phyloP scores from a whole-genome alignment of 23 tunicate genomes.

The Ascidia mentula region DNA sequence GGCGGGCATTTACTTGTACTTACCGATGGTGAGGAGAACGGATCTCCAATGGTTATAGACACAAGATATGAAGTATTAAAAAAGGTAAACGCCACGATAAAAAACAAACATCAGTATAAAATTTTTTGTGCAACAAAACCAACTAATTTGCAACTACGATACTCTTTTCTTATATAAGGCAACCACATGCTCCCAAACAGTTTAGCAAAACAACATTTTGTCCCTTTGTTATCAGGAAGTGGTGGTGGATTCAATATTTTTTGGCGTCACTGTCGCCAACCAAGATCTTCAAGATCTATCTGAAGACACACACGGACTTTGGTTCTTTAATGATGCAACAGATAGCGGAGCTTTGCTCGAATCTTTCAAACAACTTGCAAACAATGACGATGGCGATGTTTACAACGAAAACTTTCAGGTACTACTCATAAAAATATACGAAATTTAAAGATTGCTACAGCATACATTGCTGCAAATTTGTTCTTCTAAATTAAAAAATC shows the following conservation, averaged over 20 bases:
- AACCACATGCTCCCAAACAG: too few relatives aligned
- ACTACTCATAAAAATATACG: not conserved
- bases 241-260: conserved; percentile 24
- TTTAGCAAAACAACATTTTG: too few relatives aligned
- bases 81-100: not conserved
- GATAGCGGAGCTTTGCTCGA: conserved; percentile 13
- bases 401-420: conserved; percentile 25
- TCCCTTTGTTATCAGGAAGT: conserved; percentile 8
- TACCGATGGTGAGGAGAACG: conserved; percentile 34
- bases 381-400: conserved; percentile 26
- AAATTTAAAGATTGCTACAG: not conserved
- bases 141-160: too few relatives aligned
- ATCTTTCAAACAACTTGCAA: conserved; percentile 28
- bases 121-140: too few relatives aligned
- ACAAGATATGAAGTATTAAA: not conserved
- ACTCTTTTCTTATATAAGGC: too few relatives aligned
- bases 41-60: not conserved
- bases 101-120: too few relatives aligned
- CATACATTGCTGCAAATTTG: not conserved
- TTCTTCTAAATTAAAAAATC: too few relatives aligned
- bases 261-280: conserved; percentile 13
- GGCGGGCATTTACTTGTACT: conserved; percentile 29
- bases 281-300: conserved; percentile 11
- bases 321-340: not conserved
- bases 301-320: conserved; percentile 17